These are phyloP conservation scores for Mesitornis unicolor DNA, from an alignment of 2,113 vertebrate species.

Conservation along the genomic window DNA sequence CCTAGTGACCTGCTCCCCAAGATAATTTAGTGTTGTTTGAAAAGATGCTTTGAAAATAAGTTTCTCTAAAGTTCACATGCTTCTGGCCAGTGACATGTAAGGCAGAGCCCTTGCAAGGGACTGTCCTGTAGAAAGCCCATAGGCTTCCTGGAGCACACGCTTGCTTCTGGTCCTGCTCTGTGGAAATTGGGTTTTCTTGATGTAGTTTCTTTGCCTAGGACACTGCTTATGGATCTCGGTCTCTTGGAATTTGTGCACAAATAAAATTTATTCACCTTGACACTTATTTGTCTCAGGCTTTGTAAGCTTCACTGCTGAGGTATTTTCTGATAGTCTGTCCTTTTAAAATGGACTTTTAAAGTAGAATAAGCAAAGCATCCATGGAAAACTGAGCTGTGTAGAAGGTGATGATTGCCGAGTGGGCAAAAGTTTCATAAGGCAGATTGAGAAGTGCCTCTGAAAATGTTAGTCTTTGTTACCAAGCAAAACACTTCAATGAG, in stretches of 20 bases:
- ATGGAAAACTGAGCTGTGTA: not conserved
- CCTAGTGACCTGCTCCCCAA: not conserved
- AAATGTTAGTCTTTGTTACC: constrained; percentile 36
- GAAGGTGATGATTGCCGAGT: not conserved
- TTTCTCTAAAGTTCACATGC: not conserved
- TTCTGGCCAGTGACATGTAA: not conserved
- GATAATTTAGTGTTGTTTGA: not conserved
- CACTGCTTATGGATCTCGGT: not conserved
- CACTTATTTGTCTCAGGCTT: not conserved
- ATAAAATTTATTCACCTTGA: not conserved
- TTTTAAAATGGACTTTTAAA: not conserved
- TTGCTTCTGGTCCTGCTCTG: not conserved
- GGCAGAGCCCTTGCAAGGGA: not conserved
- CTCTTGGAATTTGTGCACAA: not conserved
- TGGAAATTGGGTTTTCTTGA: not conserved
- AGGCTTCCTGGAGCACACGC: not conserved
- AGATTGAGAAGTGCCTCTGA: not conserved
- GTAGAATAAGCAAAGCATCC: not conserved
- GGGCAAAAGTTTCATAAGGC: not conserved
- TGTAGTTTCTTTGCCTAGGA: not conserved
- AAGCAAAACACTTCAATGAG: not conserved
- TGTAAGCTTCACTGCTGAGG: not conserved
- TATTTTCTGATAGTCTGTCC: not conserved
- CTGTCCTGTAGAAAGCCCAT: not conserved
- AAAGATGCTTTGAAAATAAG: not conserved